These are phyloP conservation scores for Smutsia gigantea DNA, from an alignment of 2,797 vertebrate species.

Conservation along the genomic window DNA sequence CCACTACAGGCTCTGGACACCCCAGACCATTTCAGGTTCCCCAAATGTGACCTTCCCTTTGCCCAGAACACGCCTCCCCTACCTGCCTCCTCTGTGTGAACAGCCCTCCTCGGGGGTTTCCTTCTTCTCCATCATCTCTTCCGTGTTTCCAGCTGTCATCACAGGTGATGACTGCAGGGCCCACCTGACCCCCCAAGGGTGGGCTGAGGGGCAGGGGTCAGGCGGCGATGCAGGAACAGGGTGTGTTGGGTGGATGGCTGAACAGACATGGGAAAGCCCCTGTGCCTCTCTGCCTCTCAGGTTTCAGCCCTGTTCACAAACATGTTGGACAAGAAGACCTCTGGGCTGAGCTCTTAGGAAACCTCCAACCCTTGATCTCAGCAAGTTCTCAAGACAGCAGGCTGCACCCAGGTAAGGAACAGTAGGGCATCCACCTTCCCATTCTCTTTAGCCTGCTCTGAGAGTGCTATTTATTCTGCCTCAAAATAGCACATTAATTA, in stretches of 20 bases:
- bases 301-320: background rate
- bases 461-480: no score
- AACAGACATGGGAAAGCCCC: background rate
- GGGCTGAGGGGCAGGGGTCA: background rate
- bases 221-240: accelerated
- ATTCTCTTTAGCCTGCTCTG: background rate
- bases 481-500: accelerated
- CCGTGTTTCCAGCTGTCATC: background rate
- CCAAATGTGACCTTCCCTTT: accelerated
- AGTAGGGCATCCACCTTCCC: background rate
- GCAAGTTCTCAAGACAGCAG: background rate
- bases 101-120: no score
- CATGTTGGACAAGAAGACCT: background rate
- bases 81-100: background rate
- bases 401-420: background rate
- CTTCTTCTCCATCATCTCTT: background rate
- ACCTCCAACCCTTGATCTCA: background rate
- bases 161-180: no score
- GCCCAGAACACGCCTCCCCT: background rate
- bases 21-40: background rate
- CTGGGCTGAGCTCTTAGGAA: background rate
- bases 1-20: background rate
- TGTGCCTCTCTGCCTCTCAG: background rate
- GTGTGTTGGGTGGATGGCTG: background rate
- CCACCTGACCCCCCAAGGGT: background rate